These are phyloP conservation scores for Marasmarcha lunaedactyla DNA, from an alignment of 2,888 invertebrate species.

Conservation along the genomic window DNA sequence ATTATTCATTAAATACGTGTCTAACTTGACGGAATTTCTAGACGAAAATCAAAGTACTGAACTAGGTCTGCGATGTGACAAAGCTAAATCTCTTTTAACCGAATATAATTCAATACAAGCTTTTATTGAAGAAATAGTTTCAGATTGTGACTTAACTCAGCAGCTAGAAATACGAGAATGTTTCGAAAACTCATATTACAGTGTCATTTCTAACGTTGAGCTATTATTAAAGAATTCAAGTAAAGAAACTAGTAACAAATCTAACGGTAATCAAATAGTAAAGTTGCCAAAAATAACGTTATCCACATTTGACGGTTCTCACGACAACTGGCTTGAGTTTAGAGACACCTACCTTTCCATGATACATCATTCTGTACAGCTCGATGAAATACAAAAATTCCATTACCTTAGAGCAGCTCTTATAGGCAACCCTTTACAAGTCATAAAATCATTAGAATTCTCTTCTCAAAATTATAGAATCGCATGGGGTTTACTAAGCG, in stretches of 20 bases:
- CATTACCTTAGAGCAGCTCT: constrained; percentile 12
- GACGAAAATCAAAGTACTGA: constrained; percentile 1
- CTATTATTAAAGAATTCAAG: constrained; percentile 1
- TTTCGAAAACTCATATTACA: constrained; percentile 4
- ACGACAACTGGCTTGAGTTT: constrained; percentile 10
- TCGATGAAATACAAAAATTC: constrained; percentile 11
- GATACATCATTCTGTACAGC: constrained; percentile 6
- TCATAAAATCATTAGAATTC: constrained; percentile 13
- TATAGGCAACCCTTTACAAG: constrained; percentile 8
- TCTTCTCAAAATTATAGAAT: constrained; percentile 10
- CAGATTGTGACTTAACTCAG: constrained; percentile 1
- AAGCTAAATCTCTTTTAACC: constrained; percentile 1
- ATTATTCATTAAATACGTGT: neutral
- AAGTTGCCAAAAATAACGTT: constrained; percentile 5
- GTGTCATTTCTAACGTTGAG: neutral
- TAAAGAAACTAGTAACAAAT: constrained; percentile 3
- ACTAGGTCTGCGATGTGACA: neutral
- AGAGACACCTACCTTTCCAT: constrained; percentile 9
- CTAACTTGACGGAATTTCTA: neutral
- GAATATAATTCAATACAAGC: constrained; percentile 1
- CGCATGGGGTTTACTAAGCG: constrained; percentile 12
- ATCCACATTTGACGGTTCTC: constrained; percentile 8
- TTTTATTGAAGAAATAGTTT: constrained; percentile 2
- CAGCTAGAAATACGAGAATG: constrained; percentile 4
- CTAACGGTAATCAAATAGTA: constrained; percentile 2